These are phyloP conservation scores for Corticium candelabrum DNA, from an alignment of 37 sponge, comb jelly and placozoan species.

Conservation along the genomic window DNA sequence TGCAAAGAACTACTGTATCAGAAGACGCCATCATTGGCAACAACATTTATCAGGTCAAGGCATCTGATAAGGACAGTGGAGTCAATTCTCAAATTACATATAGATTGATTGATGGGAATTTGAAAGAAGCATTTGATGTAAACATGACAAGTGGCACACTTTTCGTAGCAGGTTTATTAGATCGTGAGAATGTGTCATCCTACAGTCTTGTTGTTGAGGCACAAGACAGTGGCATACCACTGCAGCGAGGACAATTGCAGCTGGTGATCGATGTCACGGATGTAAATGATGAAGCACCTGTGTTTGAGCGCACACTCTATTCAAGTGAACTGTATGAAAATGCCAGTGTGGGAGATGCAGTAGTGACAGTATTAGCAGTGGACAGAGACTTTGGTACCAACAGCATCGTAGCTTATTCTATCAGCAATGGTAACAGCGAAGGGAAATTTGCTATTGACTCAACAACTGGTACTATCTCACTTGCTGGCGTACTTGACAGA, in stretches of 20 bases:
- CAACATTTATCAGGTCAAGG: constrained; percentile 9
- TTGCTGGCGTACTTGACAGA: constrained; percentile 27
- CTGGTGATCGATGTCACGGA: neutral
- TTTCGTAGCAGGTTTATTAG: constrained; percentile 8
- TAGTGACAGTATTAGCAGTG: constrained; percentile 11
- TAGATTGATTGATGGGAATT: constrained; percentile 5
- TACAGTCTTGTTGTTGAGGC: constrained; percentile 19
- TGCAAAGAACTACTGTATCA: neutral
- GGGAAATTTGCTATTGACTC: constrained; percentile 27
- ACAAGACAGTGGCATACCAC: constrained; percentile 33
- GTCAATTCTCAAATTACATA: constrained; percentile 24
- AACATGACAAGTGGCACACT: constrained; percentile 7
- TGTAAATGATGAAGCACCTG: constrained; percentile 2
- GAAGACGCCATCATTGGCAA: constrained; percentile 15
- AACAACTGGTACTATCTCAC: constrained; percentile 21
- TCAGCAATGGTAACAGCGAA: constrained; percentile 3
- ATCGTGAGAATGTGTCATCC: constrained; percentile 11
- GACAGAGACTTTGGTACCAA: constrained; percentile 18
- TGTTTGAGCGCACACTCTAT: neutral
- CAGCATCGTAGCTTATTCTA: constrained; percentile 16
- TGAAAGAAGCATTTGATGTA: constrained; percentile 8
- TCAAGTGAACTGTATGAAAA: neutral
- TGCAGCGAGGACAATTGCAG: neutral
- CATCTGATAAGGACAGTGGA: constrained; percentile 43
- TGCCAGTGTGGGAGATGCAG: neutral